Base-by-base conservation (phyloP, 2,888 invertebrate species). In the Lochmaea capreae region DNA sequence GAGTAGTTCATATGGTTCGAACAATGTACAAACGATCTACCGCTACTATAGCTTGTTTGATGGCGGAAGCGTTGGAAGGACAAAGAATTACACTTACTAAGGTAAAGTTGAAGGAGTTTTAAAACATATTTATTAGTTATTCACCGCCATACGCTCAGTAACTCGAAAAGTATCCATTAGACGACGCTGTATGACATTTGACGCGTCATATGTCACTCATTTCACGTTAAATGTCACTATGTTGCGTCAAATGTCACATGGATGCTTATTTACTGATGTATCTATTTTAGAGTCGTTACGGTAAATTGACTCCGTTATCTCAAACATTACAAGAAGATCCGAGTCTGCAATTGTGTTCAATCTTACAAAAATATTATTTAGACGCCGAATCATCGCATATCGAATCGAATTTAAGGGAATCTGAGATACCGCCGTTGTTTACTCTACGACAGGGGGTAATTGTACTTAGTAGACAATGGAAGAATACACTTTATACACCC, bases 381-480 rank as follows among this genome's bases (percentile, higher is more conserved):
- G 92, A 94, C 82, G 93, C 93, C 1, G 94, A 95, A 81, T 90
- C 95, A 0, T 89, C 91, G 5, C 91, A 92, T 18, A 93, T 97
- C 77, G 97, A 97, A 87, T 91, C 91, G 2, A 96, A 96, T 86
- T 90, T 98, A 58, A 91, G 93, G 77, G 94, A 95, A 81, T 89
- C 93, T 12, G 95, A 95, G 83, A 90, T 97, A 75, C 98, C 98
- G 1, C 94, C 95, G 75, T 88, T 97, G 12, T 95, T 95, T 76
- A 97, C 95, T 0, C 88, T 98, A 52, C 89, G 97, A 85, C 97
- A 97, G 94, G 98, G 98, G 42, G 94, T 98, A n/a, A 95, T 98
- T 84, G 98, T 98, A 39, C 89, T 98, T 70, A 97, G 97, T 83
- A 91, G 98, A 0, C 98, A 98, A 85, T 98, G 98, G 98, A 98